These are phyloP conservation scores for Halocynthia aurantium DNA, from an alignment of 23 tunicate species.

Conservation along the genomic window DNA sequence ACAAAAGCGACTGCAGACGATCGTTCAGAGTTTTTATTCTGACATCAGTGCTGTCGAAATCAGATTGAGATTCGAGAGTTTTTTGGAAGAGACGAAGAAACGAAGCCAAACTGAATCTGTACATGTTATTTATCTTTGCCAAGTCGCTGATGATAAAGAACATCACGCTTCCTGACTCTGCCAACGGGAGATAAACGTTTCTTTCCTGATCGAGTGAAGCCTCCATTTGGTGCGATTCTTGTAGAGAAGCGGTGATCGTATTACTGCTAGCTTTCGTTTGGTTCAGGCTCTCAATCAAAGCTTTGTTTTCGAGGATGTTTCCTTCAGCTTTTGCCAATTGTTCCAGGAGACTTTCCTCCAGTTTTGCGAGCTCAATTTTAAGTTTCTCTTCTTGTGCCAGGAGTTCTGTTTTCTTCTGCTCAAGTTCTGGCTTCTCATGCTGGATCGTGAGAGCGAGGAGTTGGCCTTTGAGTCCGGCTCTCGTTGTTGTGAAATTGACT, in stretches of 20 bases:
- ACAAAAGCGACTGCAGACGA: slow-evolving; percentile 53
- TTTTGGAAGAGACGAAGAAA: slow-evolving; percentile 71
- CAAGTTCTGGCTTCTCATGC: slow-evolving; percentile 89
- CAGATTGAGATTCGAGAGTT: slow-evolving; percentile 60
- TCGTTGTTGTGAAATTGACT: slow-evolving; percentile 90
- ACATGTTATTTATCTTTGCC: slow-evolving; percentile 90
- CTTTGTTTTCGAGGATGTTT: slow-evolving; percentile 87
- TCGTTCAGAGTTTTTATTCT: slow-evolving; percentile 58
- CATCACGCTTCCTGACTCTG: slow-evolving; percentile 79
- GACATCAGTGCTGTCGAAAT: slow-evolving; percentile 45
- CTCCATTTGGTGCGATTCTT: slow-evolving; percentile 81
- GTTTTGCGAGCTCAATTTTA: slow-evolving; percentile 69
- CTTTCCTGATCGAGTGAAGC: slow-evolving; percentile 78
- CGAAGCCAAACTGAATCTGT: slow-evolving; percentile 74
- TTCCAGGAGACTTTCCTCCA: slow-evolving; percentile 80
- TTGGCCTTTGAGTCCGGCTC: slow-evolving; percentile 86
- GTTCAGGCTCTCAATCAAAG: slow-evolving; percentile 65
- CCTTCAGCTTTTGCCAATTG: slow-evolving; percentile 96
- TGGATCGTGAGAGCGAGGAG: slow-evolving; percentile 72
- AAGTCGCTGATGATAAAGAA: slow-evolving; percentile 78
- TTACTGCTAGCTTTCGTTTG: slow-evolving; percentile 83
- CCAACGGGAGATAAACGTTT: slow-evolving; percentile 68
- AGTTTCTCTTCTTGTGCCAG: slow-evolving; percentile 50
- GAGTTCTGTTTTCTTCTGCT: slow-evolving; percentile 63
- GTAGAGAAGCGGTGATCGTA: slow-evolving; percentile 52